A percentile compares a stretch with the other conserved stretches of the same genome.
phyloP scores from a whole-genome alignment of 2,888 invertebrate genomes.

The Diarsia mendica region DNA sequence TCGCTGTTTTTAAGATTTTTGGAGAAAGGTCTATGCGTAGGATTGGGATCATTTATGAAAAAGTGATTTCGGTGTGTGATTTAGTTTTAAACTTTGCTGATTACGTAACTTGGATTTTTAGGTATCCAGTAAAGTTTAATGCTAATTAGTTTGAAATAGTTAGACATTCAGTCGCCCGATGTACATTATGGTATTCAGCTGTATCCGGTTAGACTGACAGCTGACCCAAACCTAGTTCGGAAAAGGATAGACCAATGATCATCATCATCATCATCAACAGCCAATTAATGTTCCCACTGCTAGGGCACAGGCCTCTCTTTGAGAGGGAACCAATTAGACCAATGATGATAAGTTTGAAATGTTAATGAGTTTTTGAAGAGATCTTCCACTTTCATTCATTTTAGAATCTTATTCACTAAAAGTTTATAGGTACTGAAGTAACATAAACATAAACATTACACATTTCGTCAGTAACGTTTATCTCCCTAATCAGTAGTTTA shows the following conservation, averaged over 20 bases:
- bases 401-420: background rate
- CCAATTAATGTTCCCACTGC: no score
- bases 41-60: background rate
- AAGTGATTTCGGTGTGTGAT: background rate
- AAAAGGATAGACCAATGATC: no score
- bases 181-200: no score
- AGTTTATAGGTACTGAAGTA: background rate
- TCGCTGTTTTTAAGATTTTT: slow-evolving; percentile 43
- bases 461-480: no score
- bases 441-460: background rate
- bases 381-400: background rate
- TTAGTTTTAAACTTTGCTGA: background rate
- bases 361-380: background rate
- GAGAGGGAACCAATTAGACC: no score
- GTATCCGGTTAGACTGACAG: no score
- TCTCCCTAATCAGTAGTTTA: background rate
- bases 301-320: no score
- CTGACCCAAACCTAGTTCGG: no score
- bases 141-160: background rate
- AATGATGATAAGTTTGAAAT: no score
- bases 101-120: background rate
- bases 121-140: background rate
- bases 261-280: no score
- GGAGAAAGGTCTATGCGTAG: slow-evolving; percentile 11
- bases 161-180: no score